Evolutionary conservation across 2,888 invertebrate genomes (phyloP).

Genomic region (Apantesis nais): DNA sequence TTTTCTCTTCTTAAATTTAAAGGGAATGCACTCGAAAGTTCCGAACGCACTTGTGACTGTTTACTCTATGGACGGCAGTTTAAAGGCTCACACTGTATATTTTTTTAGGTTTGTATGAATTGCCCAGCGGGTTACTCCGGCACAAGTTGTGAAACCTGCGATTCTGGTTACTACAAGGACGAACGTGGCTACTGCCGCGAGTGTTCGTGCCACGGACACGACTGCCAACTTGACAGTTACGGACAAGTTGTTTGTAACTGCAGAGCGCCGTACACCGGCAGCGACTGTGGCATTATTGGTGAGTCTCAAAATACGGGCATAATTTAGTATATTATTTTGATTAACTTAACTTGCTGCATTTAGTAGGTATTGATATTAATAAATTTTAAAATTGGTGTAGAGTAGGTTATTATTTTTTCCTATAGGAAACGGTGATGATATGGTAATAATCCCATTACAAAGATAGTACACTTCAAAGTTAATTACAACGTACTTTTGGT

Average conservation of each 20-base stretch:
- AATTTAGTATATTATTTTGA: background rate
- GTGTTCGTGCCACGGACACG: slow-evolving; percentile 93
- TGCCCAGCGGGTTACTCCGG: slow-evolving; percentile 94
- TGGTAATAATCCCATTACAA: too few species aligned
- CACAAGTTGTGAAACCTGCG: slow-evolving; percentile 93
- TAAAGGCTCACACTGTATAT: background rate
- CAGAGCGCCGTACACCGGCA: slow-evolving; percentile 88
- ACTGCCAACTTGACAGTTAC: slow-evolving; percentile 86
- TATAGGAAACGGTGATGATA: too few species aligned
- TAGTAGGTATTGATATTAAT: background rate
- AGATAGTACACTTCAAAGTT: too few species aligned
- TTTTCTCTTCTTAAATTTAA: too few species aligned
- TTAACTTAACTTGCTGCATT: background rate
- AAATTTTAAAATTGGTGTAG: too few species aligned
- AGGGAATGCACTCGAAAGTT: too few species aligned
- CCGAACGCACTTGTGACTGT: too few species aligned
- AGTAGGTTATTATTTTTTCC: too few species aligned
- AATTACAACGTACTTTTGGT: background rate
- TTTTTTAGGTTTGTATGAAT: slow-evolving; percentile 3
- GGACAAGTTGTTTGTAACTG: slow-evolving; percentile 90
- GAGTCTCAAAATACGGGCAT: slow-evolving; percentile 25
- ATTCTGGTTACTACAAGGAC: slow-evolving; percentile 90
- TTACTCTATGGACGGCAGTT: too few species aligned
- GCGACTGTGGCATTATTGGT: slow-evolving; percentile 84
- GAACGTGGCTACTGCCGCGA: slow-evolving; percentile 86